Conservation (phyloP, 1,140 invertebrate species). For the Akabosia matsudoensis region DNA sequence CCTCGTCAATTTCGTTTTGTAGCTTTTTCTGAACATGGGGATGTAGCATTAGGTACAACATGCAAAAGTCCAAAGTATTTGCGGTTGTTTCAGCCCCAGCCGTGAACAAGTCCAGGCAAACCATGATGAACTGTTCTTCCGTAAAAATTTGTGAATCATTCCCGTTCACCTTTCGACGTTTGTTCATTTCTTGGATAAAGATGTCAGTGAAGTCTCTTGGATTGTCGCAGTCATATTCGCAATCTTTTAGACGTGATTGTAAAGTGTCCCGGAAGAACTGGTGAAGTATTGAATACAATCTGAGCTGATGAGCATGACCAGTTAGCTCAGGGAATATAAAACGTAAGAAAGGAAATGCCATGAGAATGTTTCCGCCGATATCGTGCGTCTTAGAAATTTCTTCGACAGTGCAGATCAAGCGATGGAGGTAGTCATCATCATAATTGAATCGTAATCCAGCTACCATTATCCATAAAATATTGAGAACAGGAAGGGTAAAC, state of each 20-base stretch:
- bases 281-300: conserved; percentile 37
- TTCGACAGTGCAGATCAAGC: conserved; percentile 36
- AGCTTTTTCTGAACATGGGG: conserved; percentile 54
- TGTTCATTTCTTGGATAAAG: conserved; percentile 42
- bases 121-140: conserved; percentile 46
- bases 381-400: conserved; percentile 32
- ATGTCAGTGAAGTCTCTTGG: conserved; percentile 43
- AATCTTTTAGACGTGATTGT: conserved; percentile 36
- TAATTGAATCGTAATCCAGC: conserved; percentile 42
- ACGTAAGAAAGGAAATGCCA: conserved; percentile 46
- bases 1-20: conserved; percentile 54
- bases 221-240: conserved; percentile 34
- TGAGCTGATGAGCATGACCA: conserved; percentile 41
- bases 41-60: conserved; percentile 55
- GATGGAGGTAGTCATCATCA: conserved; percentile 38
- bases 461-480: conserved; percentile 46
- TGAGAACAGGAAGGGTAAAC: conserved; percentile 45
- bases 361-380: conserved; percentile 44
- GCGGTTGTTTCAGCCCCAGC: conserved; percentile 41
- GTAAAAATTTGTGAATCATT: conserved; percentile 18
- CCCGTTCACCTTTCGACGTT: conserved; percentile 34
- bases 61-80: conserved; percentile 51
- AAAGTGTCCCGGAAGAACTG: conserved; percentile 39
- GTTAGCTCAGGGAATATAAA: conserved; percentile 40
- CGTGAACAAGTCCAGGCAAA: conserved; percentile 44